These are phyloP conservation scores for Cataglyphis livida DNA, from an alignment of 2,888 invertebrate species.

Conservation along the genomic window DNA sequence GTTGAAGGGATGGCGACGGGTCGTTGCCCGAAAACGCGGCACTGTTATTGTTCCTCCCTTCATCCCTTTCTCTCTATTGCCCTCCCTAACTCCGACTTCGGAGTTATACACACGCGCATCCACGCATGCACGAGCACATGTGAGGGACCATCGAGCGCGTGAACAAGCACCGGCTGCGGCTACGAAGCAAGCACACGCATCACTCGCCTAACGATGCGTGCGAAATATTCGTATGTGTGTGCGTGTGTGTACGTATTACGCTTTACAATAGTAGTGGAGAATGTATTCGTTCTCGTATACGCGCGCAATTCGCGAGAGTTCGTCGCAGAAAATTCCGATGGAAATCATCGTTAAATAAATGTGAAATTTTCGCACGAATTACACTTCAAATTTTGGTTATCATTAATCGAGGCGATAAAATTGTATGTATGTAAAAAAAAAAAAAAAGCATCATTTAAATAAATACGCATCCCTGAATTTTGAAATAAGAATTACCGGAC, in stretches of 20 bases:
- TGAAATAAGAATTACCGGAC: background rate
- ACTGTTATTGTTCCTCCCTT: slow-evolving; percentile 83
- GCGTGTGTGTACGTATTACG: background rate
- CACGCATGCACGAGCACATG: background rate
- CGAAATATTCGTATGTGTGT: slow-evolving; percentile 40
- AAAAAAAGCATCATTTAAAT: background rate
- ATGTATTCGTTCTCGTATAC: background rate
- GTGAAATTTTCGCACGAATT: slow-evolving; percentile 5
- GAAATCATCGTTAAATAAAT: slow-evolving; percentile 19
- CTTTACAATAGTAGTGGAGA: background rate
- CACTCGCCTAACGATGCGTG: slow-evolving; percentile 61
- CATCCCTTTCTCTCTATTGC: slow-evolving; percentile 68
- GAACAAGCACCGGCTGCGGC: slow-evolving; percentile 55
- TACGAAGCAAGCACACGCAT: slow-evolving; percentile 61
- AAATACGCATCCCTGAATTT: background rate
- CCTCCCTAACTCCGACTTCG: slow-evolving; percentile 74
- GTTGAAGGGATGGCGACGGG: slow-evolving; percentile 83
- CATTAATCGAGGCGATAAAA: slow-evolving; percentile 9
- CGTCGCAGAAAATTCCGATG: slow-evolving; percentile 33
- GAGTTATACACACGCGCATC: slow-evolving; percentile 71
- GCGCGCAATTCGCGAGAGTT: slow-evolving; percentile 19
- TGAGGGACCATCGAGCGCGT: slow-evolving; percentile 3
- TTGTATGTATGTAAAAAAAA: background rate
- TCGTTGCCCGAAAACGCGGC: slow-evolving; percentile 85
- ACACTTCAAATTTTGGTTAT: slow-evolving; percentile 12